A percentile compares a stretch with the other conserved stretches of the same genome.
Conservation (phyloP, 2,888 invertebrate species). For the Tetheella fluctuosa region DNA sequence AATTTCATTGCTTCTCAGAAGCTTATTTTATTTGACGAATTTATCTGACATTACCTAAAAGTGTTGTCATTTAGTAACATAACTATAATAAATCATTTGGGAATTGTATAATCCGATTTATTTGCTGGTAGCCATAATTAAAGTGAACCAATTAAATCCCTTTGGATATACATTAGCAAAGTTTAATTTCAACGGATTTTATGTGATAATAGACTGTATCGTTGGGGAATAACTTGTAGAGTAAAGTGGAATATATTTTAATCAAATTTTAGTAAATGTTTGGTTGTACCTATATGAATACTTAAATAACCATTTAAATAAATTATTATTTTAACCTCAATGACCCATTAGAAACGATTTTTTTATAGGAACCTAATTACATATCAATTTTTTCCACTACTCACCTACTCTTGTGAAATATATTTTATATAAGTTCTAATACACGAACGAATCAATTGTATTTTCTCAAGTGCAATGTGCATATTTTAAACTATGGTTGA, state of each 20-base stretch:
- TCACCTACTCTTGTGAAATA: too few relatives aligned
- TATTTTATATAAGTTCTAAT: background rate
- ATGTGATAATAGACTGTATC: background rate
- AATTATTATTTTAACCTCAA: background rate
- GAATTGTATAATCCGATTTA: background rate
- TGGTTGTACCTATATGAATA: too few relatives aligned
- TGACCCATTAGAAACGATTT: background rate
- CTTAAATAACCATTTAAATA: too few relatives aligned
- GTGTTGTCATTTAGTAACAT: background rate
- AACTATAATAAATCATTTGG: background rate
- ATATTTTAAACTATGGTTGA: constrained; percentile 1
- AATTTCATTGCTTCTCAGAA: too few relatives aligned
- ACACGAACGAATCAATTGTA: background rate
- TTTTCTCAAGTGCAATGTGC: constrained; percentile 1
- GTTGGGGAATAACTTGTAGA: background rate
- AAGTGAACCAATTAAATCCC: constrained; percentile 3
- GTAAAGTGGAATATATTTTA: background rate
- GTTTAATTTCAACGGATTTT: background rate
- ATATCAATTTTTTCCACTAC: too few relatives aligned
- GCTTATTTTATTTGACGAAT: too few relatives aligned
- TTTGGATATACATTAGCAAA: background rate
- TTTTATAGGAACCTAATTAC: too few relatives aligned
- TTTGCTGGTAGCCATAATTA: constrained; percentile 1
- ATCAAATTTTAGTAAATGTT: background rate
- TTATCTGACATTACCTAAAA: background rate